These are phyloP conservation scores for Amphimedon queenslandica DNA, from an alignment of 37 sponge, comb jelly and placozoan species.

Conservation along the genomic window DNA sequence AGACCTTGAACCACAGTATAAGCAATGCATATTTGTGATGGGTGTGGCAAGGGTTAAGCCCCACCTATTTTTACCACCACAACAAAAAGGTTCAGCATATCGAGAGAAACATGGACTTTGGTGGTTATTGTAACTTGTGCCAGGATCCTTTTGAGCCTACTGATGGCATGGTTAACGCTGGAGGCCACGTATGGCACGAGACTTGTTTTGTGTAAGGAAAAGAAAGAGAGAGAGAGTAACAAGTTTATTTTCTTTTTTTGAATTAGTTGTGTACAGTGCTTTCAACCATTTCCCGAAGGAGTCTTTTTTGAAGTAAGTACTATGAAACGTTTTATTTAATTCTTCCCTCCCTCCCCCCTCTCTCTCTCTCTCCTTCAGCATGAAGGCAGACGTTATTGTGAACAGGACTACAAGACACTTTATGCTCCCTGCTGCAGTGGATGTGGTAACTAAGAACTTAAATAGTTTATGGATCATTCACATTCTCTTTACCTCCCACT, in stretches of 20 bases:
- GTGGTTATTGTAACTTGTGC: conserved; percentile 83
- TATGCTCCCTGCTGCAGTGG: conserved; percentile 95
- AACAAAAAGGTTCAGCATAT: too few relatives aligned
- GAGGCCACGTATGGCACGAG: conserved; percentile 96
- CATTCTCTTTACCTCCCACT: too few relatives aligned
- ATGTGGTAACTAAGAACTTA: conserved; percentile 73
- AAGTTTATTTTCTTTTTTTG: background rate
- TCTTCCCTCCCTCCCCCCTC: background rate
- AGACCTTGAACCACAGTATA: too few relatives aligned
- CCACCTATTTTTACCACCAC: too few relatives aligned
- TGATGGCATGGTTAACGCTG: conserved; percentile 89
- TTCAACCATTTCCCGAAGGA: conserved; percentile 95
- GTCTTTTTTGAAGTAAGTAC: conserved; percentile 88
- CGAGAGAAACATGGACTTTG: conserved; percentile 52
- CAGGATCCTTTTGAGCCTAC: conserved; percentile 74
- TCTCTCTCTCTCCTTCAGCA: conserved; percentile 44
- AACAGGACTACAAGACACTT: conserved; percentile 89
- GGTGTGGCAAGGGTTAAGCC: too few relatives aligned
- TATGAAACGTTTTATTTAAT: background rate
- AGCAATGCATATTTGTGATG: too few relatives aligned
- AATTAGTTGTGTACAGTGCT: conserved; percentile 93
- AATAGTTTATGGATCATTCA: too few relatives aligned
- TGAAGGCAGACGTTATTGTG: conserved; percentile 97
- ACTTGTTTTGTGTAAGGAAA: conserved; percentile 90
- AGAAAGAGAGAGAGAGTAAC: background rate